A percentile compares a stretch with the other conserved stretches of the same genome.
Evolutionary conservation across 64 coral and sea anemone genomes (phyloP).

Genomic region (Montipora capricornis): DNA sequence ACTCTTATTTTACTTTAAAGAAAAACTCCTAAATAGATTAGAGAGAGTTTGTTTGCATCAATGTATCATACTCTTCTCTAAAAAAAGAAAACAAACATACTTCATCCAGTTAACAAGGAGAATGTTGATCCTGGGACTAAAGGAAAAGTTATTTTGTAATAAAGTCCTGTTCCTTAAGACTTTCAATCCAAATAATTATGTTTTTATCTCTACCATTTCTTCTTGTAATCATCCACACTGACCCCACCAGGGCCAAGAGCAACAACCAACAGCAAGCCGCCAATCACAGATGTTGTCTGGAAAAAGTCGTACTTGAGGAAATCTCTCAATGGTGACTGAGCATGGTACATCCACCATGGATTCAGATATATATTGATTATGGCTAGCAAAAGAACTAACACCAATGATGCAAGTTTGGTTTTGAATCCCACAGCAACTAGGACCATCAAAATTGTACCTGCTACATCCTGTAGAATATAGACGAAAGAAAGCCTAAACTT

Average conservation of each 20-base stretch:
- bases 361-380: conserved; percentile 93
- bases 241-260: conserved; percentile 97
- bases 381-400: conserved; percentile 83
- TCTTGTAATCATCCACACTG: conserved; percentile 99
- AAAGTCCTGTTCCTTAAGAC: background rate
- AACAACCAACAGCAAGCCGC: conserved; percentile 93
- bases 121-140: background rate
- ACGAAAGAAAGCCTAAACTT: conserved; percentile 89
- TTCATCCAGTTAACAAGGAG: background rate
- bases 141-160: background rate
- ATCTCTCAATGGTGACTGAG: conserved; percentile 95
- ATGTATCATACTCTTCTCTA: too few relatives aligned
- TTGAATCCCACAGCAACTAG: conserved; percentile 95
- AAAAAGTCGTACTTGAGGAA: conserved; percentile 99
- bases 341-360: conserved; percentile 94
- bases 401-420: conserved; percentile 96
- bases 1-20: background rate
- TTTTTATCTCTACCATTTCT: conserved; percentile 87
- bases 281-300: conserved; percentile 98
- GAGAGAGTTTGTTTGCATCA: too few relatives aligned
- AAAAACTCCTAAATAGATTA: background rate
- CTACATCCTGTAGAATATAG: conserved; percentile 81
- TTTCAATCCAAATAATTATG: background rate
- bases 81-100: too few relatives aligned
- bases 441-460: conserved; percentile 92